Percentiles rank a stretch among this genome's conserved stretches.
Conservation (phyloP, 2,888 invertebrate genomes). For the Nebria brevicollis region DNA sequence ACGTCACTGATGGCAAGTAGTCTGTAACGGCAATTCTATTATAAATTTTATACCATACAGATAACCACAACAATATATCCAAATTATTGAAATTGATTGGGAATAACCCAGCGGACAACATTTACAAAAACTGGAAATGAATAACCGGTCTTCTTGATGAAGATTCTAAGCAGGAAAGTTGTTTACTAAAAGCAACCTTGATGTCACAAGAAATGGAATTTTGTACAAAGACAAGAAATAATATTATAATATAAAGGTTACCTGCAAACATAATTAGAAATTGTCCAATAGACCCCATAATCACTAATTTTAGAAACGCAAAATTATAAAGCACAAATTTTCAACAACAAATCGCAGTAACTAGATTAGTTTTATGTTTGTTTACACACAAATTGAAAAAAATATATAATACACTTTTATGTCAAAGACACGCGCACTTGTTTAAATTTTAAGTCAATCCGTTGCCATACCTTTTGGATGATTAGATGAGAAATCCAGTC, state of each 20-base stretch:
- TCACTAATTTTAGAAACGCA: background rate
- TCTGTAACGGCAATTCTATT: slow-evolving; percentile 6
- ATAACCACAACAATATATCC: slow-evolving; percentile 24
- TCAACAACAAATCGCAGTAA: background rate
- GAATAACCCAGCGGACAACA: slow-evolving; percentile 34
- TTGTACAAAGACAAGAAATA: slow-evolving; percentile 12
- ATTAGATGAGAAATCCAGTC: too few species aligned
- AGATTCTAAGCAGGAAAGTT: slow-evolving; percentile 31
- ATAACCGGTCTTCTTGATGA: slow-evolving; percentile 42
- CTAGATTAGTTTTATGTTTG: background rate
- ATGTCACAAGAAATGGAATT: slow-evolving; percentile 23
- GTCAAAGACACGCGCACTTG: too few species aligned
- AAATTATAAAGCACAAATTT: background rate
- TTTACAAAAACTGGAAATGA: slow-evolving; percentile 38
- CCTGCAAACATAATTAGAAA: slow-evolving; percentile 28
- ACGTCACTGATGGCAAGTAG: too few species aligned
- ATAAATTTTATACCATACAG: background rate
- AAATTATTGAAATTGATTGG: slow-evolving; percentile 33
- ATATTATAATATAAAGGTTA: slow-evolving; percentile 13
- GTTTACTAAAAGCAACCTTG: slow-evolving; percentile 43
- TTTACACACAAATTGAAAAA: too few species aligned
- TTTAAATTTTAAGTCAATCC: too few species aligned
- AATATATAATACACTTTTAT: too few species aligned
- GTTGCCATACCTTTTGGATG: too few species aligned
- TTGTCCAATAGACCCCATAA: background rate